Evolutionary conservation across 2,113 vertebrate genomes (phyloP), one percentile per base, ranked within the genome.

Genomic region (Embiotoca jacksoni): DNA sequence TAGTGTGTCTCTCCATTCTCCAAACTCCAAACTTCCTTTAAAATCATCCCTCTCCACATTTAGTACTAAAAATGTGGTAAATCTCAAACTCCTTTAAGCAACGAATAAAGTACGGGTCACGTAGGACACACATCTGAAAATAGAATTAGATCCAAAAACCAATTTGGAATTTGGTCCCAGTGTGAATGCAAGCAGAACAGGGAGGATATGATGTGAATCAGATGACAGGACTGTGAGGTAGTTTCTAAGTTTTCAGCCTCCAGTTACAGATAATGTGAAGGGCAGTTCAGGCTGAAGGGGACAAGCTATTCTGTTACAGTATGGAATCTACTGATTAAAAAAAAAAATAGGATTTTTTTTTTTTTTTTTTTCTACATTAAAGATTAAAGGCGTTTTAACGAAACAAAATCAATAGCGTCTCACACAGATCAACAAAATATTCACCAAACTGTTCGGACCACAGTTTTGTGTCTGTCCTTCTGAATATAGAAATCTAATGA

Each of bases 1-100:
- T 68, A 75, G 11, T 72, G n/a, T 78, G 32, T 14, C 32, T 16
- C 55, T 49, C 23, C 23, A 3, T 7, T 46, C 11, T n/a, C 16
- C 53, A 4, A 56, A 39, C 30, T 59, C n/a, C 9, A 15, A 33
- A 10, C n/a, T 16, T 6, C 14, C 10, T 36, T n/a, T 11, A 54
- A 54, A n/a, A 30, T n/a, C 11, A 31, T 31, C 35, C n/a, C 14
- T 31, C 1, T n/a, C 47, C 1, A 23, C 32, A 50, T 16, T 30
- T 30, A 44, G 3, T 61, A 36, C 16, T 54, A 5, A 61, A 53
- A 47, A 55, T 44, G 6, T 1, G 11, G 11, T 44, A 37, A 37
- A 37, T 4, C 37, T 37, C 7, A 5, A 37, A 4, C 4, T 37
- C 37, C 37, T 37, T 7, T 7, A 41, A 41, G 39, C 6, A n/a